Percentiles rank a stretch among this genome's conserved stretches.
Conservation (phyloP, 2,888 invertebrate genomes). For the Meiosimyza platycephala region DNA sequence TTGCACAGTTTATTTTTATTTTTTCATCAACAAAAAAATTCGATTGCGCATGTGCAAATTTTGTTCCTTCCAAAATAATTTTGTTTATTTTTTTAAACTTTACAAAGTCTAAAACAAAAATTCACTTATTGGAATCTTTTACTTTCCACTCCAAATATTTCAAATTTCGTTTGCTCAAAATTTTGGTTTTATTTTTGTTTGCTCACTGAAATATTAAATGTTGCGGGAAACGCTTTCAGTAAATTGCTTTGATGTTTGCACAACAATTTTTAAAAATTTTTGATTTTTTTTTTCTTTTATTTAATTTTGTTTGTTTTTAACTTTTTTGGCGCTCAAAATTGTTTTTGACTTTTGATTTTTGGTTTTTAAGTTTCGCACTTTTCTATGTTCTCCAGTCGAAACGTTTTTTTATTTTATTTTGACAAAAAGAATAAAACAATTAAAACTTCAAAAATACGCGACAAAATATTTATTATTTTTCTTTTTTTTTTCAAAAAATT, state of each 20-base stretch:
- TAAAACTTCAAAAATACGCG: constrained; percentile 52
- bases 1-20: constrained; percentile 41
- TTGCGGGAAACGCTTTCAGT: too few relatives aligned
- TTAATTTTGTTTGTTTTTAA: constrained; percentile 44
- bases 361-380: constrained; percentile 17
- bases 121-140: constrained; percentile 36
- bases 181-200: constrained; percentile 37
- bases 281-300: constrained; percentile 29
- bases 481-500: constrained; percentile 39
- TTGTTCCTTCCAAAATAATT: constrained; percentile 20
- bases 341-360: constrained; percentile 29
- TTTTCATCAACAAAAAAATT: constrained; percentile 35
- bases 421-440: constrained; percentile 46
- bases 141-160: neutral
- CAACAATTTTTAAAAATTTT: constrained; percentile 24
- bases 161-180: constrained; percentile 24
- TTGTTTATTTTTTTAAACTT: constrained; percentile 44
- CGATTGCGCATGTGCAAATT: constrained; percentile 8
- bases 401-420: constrained; percentile 32
- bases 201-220: too few relatives aligned
- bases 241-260: neutral
- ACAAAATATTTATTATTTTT: constrained; percentile 44
- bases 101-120: neutral
- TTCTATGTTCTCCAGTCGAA: constrained; percentile 24
- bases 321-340: constrained; percentile 38